Conservation (phyloP, 2,113 vertebrate genomes). For the Zapornia atra region DNA sequence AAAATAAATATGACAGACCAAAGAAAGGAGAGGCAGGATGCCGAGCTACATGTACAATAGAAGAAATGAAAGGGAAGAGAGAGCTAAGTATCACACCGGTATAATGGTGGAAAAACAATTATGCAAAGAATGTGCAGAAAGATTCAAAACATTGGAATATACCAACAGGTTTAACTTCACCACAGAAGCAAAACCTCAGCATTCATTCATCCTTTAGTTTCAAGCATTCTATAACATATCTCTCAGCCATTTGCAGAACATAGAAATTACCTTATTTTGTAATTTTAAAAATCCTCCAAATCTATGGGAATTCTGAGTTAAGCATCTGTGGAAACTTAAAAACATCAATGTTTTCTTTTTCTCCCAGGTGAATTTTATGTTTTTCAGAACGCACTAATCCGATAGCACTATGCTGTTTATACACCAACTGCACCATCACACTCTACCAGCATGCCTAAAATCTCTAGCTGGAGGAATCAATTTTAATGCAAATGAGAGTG, state of each 20-base stretch:
- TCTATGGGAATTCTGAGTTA: not conserved
- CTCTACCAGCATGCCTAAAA: not conserved
- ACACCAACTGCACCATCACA: not conserved
- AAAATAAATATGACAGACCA: slow-evolving; percentile 27
- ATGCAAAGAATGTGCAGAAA: not conserved
- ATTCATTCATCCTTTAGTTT: not conserved
- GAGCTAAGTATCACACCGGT: not conserved
- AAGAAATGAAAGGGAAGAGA: not conserved
- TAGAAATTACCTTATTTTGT: not conserved
- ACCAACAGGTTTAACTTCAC: not conserved
- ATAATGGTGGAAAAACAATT: not conserved
- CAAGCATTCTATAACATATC: not conserved
- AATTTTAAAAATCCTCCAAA: not conserved
- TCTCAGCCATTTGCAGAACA: not conserved
- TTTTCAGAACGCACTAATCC: not conserved
- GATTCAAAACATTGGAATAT: not conserved
- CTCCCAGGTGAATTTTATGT: not conserved
- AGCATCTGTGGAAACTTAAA: not conserved
- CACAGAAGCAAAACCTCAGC: not conserved
- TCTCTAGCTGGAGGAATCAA: not conserved
- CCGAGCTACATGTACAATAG: not conserved
- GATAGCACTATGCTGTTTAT: not conserved
- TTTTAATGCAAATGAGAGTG: not conserved
- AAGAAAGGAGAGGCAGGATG: not conserved
- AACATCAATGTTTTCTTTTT: not conserved